Percentiles rank a stretch among this genome's conserved stretches.
phyloP scores from a whole-genome alignment of 2,113 vertebrate species.

The Carassius gibelio region DNA sequence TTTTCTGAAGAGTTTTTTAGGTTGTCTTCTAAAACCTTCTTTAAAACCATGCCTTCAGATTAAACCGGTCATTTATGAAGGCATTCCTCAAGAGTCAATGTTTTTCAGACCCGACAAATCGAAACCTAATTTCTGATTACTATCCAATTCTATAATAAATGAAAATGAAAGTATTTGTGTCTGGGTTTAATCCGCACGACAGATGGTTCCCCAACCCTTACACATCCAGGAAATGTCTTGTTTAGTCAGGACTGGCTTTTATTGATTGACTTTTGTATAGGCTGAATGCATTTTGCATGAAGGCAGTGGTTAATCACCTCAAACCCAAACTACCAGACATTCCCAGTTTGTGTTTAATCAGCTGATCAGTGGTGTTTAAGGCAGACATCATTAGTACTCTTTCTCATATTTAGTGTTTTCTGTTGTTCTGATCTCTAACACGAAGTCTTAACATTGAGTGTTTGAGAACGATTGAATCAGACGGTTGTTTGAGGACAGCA shows the following conservation, averaged over 20 bases:
- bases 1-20: neutral
- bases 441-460: neutral
- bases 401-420: neutral
- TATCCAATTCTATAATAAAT: neutral
- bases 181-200: neutral
- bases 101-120: neutral
- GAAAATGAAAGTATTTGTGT: neutral
- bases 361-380: neutral
- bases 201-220: neutral
- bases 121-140: neutral
- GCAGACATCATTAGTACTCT: neutral
- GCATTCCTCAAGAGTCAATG: neutral
- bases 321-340: neutral
- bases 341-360: neutral
- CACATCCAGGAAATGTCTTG: neutral
- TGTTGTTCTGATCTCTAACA: neutral
- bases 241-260: neutral
- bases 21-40: neutral
- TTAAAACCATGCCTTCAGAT: neutral
- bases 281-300: constrained; percentile 15
- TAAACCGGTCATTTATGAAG: neutral
- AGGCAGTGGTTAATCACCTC: neutral
- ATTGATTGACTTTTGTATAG: neutral
- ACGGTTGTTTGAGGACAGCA: neutral
- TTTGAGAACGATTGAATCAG: neutral